Evolutionary conservation across 2,797 vertebrate genomes (phyloP), one percentile per base, ranked within the genome.

Genomic region (Enteromius trimaculatus): DNA sequence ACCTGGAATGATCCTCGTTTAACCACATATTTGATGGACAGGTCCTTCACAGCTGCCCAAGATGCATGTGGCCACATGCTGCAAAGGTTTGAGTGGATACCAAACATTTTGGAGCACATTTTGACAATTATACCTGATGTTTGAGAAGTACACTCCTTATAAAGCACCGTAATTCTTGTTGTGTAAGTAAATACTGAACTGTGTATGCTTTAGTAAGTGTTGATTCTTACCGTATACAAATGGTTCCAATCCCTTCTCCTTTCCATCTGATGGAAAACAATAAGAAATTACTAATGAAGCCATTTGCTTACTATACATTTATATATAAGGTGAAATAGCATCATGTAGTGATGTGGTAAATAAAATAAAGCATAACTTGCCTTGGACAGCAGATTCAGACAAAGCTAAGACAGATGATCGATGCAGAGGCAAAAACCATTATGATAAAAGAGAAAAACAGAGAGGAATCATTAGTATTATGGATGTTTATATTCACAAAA

Each of bases 211-310:
- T 55, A 23, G 42, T 26, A 69, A 71, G 21, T 31, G 17, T 60
- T 74, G 11, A 79, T 23, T 71, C 95, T 96, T 93, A 99, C 97
- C 96, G n/a, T 99, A 99, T 87, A 94, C 90, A 81, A 99, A 99
- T 80, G 96, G 94, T 76, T 97, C 92, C 81, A 94, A 89, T 69
- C 90, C 92, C 74, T 95, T 90, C 13, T 89, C 89, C 82, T 96
- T 93, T 72, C 86, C 90, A 81, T 94, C 94, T 91, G 89, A 74
- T 51, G 86, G 90, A 93, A 79, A 55, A 79, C 10, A 34, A 51
- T 39, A 9, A 23, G 14, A 69, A 53, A 53, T 66, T 29, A 70
- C 6, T 21, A n/a, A 80, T 34, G 0, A 19, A 77, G 7, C 0
- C 16, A 31, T 47, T 78, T 19, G 17, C 1, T 16, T 55, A 29